A percentile compares a stretch with the other conserved stretches of the same genome.
Evolutionary conservation across 2,888 invertebrate species (phyloP).

Genomic region (Hipparchia sbordonii): DNA sequence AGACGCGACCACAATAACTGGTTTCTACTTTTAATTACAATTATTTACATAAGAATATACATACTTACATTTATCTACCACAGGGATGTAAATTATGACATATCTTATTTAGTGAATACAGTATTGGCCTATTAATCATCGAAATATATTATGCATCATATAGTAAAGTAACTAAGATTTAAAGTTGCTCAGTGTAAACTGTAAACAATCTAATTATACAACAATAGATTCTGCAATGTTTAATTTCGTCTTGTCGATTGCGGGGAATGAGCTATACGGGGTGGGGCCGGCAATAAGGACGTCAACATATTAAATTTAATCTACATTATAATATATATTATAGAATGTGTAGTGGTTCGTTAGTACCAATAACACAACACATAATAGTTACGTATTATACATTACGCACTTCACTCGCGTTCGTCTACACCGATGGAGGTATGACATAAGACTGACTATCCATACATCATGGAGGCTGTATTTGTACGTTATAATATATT

Average conservation of each 20-base stretch:
- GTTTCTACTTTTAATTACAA: neutral
- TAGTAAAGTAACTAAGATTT: neutral
- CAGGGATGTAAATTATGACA: neutral
- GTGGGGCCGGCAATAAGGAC: neutral
- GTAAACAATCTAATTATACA: neutral
- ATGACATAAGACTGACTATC: too few relatives aligned
- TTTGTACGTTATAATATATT: too few relatives aligned
- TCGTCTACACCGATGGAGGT: too few relatives aligned
- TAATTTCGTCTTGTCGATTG: constrained; percentile 3
- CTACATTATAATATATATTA: too few relatives aligned
- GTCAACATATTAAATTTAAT: neutral
- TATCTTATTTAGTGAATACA: neutral
- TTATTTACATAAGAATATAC: neutral
- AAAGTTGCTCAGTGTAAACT: neutral
- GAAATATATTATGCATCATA: constrained; percentile 10
- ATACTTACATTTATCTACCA: neutral
- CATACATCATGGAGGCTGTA: too few relatives aligned
- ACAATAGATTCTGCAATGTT: neutral
- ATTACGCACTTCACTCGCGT: too few relatives aligned
- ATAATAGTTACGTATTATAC: too few relatives aligned
- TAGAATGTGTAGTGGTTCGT: too few relatives aligned
- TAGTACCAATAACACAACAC: too few relatives aligned
- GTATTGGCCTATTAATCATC: neutral
- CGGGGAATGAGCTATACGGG: constrained; percentile 12
- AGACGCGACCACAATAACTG: neutral